These are phyloP conservation scores for Hydrozoanthus gracilis DNA, from an alignment of 92 coral and sea anemone genomes.

Conservation along the genomic window DNA sequence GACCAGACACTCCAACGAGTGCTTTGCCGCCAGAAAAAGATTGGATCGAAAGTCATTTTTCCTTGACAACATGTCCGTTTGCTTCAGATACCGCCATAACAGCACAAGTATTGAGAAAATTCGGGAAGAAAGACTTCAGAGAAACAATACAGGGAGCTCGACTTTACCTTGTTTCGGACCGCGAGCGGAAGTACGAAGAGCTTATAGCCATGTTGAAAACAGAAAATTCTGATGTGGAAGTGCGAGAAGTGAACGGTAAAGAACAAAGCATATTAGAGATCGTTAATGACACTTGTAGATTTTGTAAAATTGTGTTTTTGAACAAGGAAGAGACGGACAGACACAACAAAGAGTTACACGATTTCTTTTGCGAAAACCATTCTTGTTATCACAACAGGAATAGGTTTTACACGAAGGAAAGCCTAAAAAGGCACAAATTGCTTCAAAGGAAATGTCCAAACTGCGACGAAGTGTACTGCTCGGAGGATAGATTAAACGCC, in stretches of 20 bases:
- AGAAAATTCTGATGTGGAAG: conserved; percentile 48
- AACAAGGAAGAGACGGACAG: conserved; percentile 52
- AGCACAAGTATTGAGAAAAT: conserved; percentile 63
- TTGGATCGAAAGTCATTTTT: conserved; percentile 79
- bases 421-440: conserved; percentile 63
- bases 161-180: conserved; percentile 75
- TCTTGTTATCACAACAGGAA: conserved; percentile 61
- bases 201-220: conserved; percentile 71
- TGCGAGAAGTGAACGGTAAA: conserved; percentile 77
- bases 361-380: conserved; percentile 79
- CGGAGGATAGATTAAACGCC: conserved; percentile 50
- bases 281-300: conserved; percentile 68
- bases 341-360: conserved; percentile 68
- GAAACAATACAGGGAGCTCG: conserved; percentile 23
- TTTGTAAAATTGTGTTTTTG: conserved; percentile 80
- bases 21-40: conserved; percentile 77
- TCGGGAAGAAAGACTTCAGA: conserved; percentile 32
- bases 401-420: conserved; percentile 73
- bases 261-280: conserved; percentile 71
- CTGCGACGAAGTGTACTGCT: conserved; percentile 76
- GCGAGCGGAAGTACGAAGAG: conserved; percentile 87
- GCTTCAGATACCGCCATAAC: conserved; percentile 86
- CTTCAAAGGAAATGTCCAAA: conserved; percentile 69
- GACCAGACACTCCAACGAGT: conserved; percentile 89
- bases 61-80: conserved; percentile 87